Evolutionary conservation across 2,888 invertebrate genomes (phyloP).

Genomic region (Sinotaia quadrata): DNA sequence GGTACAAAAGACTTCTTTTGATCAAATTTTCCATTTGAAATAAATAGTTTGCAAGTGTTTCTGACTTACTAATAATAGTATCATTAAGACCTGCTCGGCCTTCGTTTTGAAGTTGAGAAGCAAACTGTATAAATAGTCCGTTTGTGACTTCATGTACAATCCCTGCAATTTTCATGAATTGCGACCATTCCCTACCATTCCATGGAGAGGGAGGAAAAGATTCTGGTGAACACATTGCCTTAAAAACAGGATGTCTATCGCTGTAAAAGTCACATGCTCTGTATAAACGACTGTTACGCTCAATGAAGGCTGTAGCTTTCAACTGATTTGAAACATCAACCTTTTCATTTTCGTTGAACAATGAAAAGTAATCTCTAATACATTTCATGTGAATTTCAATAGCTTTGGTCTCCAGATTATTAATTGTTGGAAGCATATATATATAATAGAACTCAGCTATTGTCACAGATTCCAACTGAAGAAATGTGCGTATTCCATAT

Average conservation of each 20-base stretch:
- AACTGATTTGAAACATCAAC: background rate
- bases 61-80: background rate
- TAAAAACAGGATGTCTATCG: background rate
- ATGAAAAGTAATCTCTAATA: background rate
- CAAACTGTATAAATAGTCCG: background rate
- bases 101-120: background rate
- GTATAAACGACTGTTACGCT: background rate
- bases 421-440: background rate
- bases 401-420: background rate
- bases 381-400: background rate
- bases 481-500: background rate
- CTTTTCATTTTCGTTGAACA: background rate
- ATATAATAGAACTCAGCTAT: background rate
- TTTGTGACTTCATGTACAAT: background rate
- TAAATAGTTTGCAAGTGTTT: background rate
- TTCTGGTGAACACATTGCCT: background rate
- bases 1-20: background rate
- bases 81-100: background rate
- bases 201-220: background rate
- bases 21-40: background rate
- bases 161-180: background rate
- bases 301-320: background rate
- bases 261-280: background rate
- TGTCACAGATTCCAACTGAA: background rate
- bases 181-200: background rate